Evolutionary conservation across 30 jellyfish, hydroid and myxozoan genomes (phyloP).

Genomic region (Aurelia sp.): DNA sequence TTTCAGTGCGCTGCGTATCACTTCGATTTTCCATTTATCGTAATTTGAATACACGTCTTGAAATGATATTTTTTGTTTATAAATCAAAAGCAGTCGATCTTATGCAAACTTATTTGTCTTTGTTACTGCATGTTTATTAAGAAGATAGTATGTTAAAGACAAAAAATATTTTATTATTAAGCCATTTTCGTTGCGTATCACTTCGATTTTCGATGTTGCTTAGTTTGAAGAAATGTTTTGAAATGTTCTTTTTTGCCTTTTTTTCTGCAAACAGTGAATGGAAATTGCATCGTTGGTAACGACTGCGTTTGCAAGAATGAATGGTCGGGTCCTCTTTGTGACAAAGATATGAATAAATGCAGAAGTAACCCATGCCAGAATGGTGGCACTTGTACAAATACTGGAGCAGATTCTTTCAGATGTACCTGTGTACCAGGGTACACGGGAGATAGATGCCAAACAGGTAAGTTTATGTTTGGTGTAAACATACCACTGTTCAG

Average conservation of each 20-base stretch:
- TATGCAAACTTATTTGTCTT: too few relatives aligned
- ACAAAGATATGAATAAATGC: slow-evolving; percentile 76
- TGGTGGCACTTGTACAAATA: slow-evolving; percentile 82
- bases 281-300: slow-evolving; percentile 79
- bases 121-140: too few relatives aligned
- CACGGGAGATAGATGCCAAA: slow-evolving; percentile 75
- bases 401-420: slow-evolving; percentile 81
- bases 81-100: too few relatives aligned
- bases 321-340: slow-evolving; percentile 90
- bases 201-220: too few relatives aligned
- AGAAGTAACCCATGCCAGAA: slow-evolving; percentile 85
- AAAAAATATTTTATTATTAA: too few relatives aligned
- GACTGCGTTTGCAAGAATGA: slow-evolving; percentile 81
- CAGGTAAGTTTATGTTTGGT: slow-evolving; percentile 51
- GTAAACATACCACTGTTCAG: too few relatives aligned
- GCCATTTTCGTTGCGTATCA: too few relatives aligned
- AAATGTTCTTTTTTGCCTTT: not conserved
- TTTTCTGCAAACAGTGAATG: slow-evolving; percentile 70
- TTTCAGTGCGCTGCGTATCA: too few relatives aligned
- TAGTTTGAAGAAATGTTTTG: not conserved
- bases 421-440: slow-evolving; percentile 89
- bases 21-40: too few relatives aligned
- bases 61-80: too few relatives aligned
- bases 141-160: too few relatives aligned
- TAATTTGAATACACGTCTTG: too few relatives aligned